Evolutionary conservation across 2,888 invertebrate species (phyloP).

Genomic region (Leptodirus hochenwartii): DNA sequence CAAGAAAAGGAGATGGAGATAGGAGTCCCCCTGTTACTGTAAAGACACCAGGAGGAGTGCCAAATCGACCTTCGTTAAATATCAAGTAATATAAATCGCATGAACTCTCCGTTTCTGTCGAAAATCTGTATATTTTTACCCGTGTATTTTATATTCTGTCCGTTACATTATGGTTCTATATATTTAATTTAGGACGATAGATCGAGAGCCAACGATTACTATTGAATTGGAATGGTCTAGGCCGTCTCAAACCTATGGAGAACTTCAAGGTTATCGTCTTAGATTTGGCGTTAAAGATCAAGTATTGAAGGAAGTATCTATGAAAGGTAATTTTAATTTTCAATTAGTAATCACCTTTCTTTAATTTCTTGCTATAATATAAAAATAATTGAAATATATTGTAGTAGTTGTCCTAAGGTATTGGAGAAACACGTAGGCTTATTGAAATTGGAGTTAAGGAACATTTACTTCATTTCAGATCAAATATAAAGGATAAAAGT

Average conservation of each 20-base stretch:
- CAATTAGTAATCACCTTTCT: conserved; percentile 5
- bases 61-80: conserved; percentile 64
- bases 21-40: conserved; percentile 71
- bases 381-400: conserved; percentile 1
- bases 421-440: too few relatives aligned
- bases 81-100: conserved; percentile 68
- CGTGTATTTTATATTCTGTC: conserved; percentile 1
- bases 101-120: conserved; percentile 2
- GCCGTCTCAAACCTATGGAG: conserved; percentile 79
- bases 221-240: conserved; percentile 86
- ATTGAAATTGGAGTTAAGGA: too few relatives aligned
- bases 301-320: conserved; percentile 49
- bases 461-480: too few relatives aligned
- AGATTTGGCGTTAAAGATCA: conserved; percentile 78
- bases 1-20: conserved; percentile 92
- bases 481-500: too few relatives aligned
- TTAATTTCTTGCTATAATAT: too few relatives aligned
- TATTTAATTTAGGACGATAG: conserved; percentile 43
- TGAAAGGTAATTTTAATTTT: too few relatives aligned
- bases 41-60: conserved; percentile 86
- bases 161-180: not conserved
- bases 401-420: conserved; percentile 1
- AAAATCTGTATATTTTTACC: conserved; percentile 8
- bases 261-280: conserved; percentile 70
- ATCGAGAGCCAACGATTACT: conserved; percentile 71